Base-by-base conservation (phyloP, 2,888 invertebrate genomes). In the Iphiclides podalirius region DNA sequence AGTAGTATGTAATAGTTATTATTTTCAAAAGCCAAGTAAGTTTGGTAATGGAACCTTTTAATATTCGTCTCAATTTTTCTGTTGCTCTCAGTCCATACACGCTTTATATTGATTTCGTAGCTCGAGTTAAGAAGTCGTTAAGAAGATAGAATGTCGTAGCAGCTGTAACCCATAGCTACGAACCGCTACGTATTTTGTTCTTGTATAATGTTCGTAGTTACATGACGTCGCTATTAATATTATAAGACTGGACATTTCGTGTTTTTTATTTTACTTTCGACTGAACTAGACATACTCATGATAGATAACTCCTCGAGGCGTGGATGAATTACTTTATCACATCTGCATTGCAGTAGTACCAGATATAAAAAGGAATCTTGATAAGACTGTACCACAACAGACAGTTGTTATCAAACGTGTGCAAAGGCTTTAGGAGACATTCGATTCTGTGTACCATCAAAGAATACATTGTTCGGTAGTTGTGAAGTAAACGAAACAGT, bases 311-410 rank as follows among this genome's bases (percentile, higher is more conserved):
- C n/a, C n/a, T n/a, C n/a, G n/a, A n/a, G n/a, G n/a, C n/a, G n/a
- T n/a, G n/a, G n/a, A n/a, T n/a, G n/a, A n/a, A n/a, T n/a, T n/a
- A n/a, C n/a, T n/a, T 33, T 48, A 49, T 44, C 44, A n/a, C 44
- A 39, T 26, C 49, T 39, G 49, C 49, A 49, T 15, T 49, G 49
- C 49, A 49, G 43, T 31, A 6, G 12, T 31, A 3, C 12, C 2
- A 31, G 31, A 31, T 31, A 31, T n/a, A 11, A 28, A 31, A 31
- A 31, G 31, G 9, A 11, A 12, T 11, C 31, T 31, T 17, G 49
- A 49, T 49, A 49, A 49, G 44, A 34, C 12, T 6, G 28, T 28
- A 28, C 20, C 3, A 20, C 3, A 20, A 20, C 20, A 20, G 6
- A 28, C 28, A 28, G 28, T 9, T 6, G 8, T 28, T 31, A 31